Base-by-base conservation (phyloP, 2,113 vertebrate genomes). In the Notechis scutatus region DNA sequence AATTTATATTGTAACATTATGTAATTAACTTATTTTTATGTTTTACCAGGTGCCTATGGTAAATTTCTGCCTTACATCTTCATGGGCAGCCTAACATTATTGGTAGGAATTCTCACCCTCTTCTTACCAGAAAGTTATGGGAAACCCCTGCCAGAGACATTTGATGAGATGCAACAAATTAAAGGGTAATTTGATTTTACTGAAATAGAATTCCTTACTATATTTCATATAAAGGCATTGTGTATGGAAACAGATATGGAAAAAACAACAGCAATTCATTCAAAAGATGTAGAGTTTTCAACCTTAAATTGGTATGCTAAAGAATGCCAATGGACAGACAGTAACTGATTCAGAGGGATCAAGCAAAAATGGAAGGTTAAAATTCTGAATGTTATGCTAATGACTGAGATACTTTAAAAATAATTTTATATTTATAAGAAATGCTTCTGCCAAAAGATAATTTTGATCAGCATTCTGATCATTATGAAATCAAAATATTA, bases 81-180 rank as follows among this genome's bases (percentile, higher is more conserved):
- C 89, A 99, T 99, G 98, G 99, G 99, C 15, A 97, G 97, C 93
- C 94, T 98, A 39, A 98, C 98, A 0, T 92, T 99, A 93, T 93
- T 97, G 88, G 98, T 98, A 0, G 98, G 98, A 21, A 88, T 98
- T 54, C 69, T 98, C 0, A 98, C 97, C 57, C 97, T 99, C 14
- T 95, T 99, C 85, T 97, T 99, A 29, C 98, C 98, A 0, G 98
- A 99, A 95, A 98, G 97, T 24, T 97, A 94, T 0, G 95, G 97
- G 29, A 97, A 93, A 34, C 34, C 97, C 64, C 97, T 99, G 3
- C 98, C 98, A 0, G 98, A 99, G 96, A 98, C 96, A 69, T 96
- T 99, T 12, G 95, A 97, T 7, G 97, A 99, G 85, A 98, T 99
- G 98, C 97, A 98, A 95, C 96, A 92, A 93, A 97, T 99, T 88